Evolutionary conservation across 2,888 invertebrate species (phyloP), one percentile per base, ranked within the genome.

Genomic region (Ophioninae sp.): DNA sequence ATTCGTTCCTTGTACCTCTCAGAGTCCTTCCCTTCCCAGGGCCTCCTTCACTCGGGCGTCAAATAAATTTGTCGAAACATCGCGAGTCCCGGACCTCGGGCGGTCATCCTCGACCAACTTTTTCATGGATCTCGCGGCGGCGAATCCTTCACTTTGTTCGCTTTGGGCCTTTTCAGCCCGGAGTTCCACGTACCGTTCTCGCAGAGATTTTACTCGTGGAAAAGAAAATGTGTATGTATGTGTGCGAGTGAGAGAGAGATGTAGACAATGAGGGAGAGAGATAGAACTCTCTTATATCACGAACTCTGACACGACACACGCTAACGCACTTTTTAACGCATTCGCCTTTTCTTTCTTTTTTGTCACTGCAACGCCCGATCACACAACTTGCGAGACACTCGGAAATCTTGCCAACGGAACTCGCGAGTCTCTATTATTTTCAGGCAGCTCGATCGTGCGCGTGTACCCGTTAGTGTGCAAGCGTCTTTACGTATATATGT

Each of bases 181-280:
- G 13, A 59, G 37, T 56, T 58, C 51, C 17, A 51, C 9, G 41
- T 41, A 41, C 51, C 17, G 51, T 10, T 51, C 51, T 51, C 51
- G 17, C 30, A 6, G 44, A 74, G 63, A 41, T 74, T 41, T 37
- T 10, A 63, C 44, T 44, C 63, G 39, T 30, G n/a, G 63, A 64
- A 64, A 67, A 59, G 78, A 79, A 63, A 75, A 69, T 81, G 1
- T 30, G 30, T 30, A 30, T 30, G 30, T 30, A 3, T 30, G 30
- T 30, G 30, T 30, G 64, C 65, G 73, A 84, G 39, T 39, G 41
- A 39, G n/a, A 30, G 41, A 59, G 59, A 72, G 20, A 59, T 79
- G 77, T 78, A 85, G 83, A 83, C 85, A 85, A 85, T 82, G 84
- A 84, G 77, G 37, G 86, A 83, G 87, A 84, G 86, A 83, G 86